Evolutionary conservation across 2,113 vertebrate genomes (phyloP), one percentile per base, ranked within the genome.

Genomic region (Origma solitaria): DNA sequence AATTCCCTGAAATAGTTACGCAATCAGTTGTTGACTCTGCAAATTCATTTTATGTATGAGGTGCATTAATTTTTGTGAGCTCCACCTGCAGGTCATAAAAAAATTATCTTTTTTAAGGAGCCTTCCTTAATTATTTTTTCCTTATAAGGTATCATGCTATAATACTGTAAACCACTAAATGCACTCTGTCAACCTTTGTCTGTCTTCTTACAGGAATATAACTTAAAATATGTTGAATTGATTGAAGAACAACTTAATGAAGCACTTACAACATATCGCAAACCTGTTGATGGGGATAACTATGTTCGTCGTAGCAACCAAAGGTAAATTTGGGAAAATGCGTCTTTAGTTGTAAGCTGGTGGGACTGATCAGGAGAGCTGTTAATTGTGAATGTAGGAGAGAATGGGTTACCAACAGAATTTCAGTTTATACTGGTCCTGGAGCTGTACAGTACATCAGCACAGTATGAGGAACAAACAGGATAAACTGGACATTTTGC

Each of bases 261-360:
- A 98, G 99, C 99, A 88, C 99, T 99, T 88, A 99, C 99, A 75
- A 99, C 99, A 7, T 99, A 99, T 57, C 98, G 99, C 79, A 99
- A 99, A 96, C 99, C 99, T 90, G 97, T 99, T 37, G 99, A 99
- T 97, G 99, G 99, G 75, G 99, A 99, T 98, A 99, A 99, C 96
- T 99, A 99, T 21, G 99, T 99, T 91, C 98, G 99, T 93, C 98
- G 99, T 58, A 99, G 99, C 98, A 99, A 99, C 97, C 99, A 99
- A 98, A 99, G 99, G 99, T 98, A 96, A 78, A 47, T 81, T 38
- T 49, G 35, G 30, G n/a, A 82, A 83, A 64, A 44, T 8, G 5
- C 0, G 0, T 69, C 53, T 77, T 64, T 31, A 28, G n/a, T 3
- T 1, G 1, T 28, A 70, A 62, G 16, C 16, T 89, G 25, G 3